Base-by-base conservation (phyloP, 2,113 vertebrate genomes). In the Cynoglossus semilaevis region DNA sequence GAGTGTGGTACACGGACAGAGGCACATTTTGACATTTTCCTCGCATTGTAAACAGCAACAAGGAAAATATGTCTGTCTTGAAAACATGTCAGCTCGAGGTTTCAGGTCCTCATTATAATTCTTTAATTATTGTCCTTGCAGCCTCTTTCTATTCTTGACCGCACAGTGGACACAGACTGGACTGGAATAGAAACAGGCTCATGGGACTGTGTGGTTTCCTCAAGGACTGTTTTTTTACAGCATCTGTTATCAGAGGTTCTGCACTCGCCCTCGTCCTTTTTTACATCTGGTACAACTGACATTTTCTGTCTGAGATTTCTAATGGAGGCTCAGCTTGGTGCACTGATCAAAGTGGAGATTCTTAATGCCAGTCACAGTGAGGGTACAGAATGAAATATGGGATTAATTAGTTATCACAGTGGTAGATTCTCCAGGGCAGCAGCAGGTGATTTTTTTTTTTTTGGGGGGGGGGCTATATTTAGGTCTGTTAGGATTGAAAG, bases 381-480 rank as follows among this genome's bases (percentile, higher is more conserved):
- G 79, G 67, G 67, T 64, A 80, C 58, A 51, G 60, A 71, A 79
- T 79, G 74, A 88, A 85, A 88, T 79, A 76, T 80, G 76, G 86
- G 79, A 88, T 87, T 85, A 89, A 89, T 86, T 85, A 87, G 70
- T 79, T 80, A 84, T 86, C 83, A 77, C 77, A 69, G 81, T 81
- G 64, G 79, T 62, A 74, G 76, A 77, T 72, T 80, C 77, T 82
- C 72, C 50, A 57, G 68, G 77, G 75, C 83, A 83, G 82, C 86
- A 90, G 88, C 85, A 88, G 85, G 84, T 85, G 88, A 78, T 78
- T 62, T 66, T 51, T 37, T 51, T 15, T 35, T 36, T 36, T 36
- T 38, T 8, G 35, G 35, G 35, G 35, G 12, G 3, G 37, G 37
- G 37, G 34, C 85, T 90, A 90, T 90, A 82, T 91, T 90, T 89